These are phyloP conservation scores for Patiria pectinifera DNA, from an alignment of 53 echinoderm and acorn worm genomes.

Conservation along the genomic window DNA sequence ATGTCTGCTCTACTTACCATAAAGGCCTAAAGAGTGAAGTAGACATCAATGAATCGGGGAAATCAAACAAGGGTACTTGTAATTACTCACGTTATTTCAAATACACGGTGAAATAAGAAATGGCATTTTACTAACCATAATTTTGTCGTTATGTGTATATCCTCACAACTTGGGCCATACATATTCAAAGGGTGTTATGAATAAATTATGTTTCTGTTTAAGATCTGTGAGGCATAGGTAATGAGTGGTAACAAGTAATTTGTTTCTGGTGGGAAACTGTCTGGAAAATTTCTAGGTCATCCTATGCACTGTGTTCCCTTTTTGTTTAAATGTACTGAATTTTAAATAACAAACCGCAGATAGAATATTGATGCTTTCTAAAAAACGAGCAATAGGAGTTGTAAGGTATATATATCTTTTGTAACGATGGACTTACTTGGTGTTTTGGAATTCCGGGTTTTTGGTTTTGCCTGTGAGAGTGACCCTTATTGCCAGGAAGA, in stretches of 20 bases:
- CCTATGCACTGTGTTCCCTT: no score
- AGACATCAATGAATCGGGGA: background rate
- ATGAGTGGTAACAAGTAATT: no score
- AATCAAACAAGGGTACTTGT: background rate
- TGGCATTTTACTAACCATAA: background rate
- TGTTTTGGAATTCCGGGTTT: slow-evolving; percentile 86
- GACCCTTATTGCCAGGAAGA: slow-evolving; percentile 89
- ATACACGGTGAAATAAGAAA: background rate
- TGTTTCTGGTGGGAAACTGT: no score
- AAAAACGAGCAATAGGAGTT: no score
- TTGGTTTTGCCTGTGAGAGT: slow-evolving; percentile 79
- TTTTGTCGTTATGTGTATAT: background rate
- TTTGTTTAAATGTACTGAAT: no score
- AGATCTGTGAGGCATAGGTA: no score
- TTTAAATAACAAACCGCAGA: no score
- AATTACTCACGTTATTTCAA: background rate
- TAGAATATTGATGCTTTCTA: no score
- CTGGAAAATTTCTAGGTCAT: no score
- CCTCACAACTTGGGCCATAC: background rate
- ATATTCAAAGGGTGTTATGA: no score
- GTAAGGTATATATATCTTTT: background rate
- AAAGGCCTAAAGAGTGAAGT: slow-evolving; percentile 52
- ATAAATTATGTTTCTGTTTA: no score
- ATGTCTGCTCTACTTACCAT: slow-evolving; percentile 53
- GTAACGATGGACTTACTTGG: slow-evolving; percentile 83